These are phyloP conservation scores for Phylloscopus whistleri DNA, from an alignment of 2,113 vertebrate species.

Conservation along the genomic window DNA sequence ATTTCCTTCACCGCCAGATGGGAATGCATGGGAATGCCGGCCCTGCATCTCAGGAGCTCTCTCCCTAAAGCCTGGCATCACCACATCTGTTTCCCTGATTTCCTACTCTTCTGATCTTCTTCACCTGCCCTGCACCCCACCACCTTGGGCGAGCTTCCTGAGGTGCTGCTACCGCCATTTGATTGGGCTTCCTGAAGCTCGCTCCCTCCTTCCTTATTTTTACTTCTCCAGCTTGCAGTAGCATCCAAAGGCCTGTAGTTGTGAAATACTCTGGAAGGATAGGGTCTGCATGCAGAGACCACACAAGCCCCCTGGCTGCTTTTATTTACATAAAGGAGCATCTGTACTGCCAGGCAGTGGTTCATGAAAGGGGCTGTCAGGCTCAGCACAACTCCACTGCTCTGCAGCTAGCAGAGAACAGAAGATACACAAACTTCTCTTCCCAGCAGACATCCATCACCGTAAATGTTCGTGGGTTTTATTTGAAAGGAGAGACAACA, in stretches of 20 bases:
- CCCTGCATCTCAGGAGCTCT: neutral
- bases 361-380: neutral
- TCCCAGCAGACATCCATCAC: neutral
- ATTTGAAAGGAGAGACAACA: neutral
- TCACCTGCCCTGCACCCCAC: constrained; percentile 63
- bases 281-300: neutral
- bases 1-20: constrained; percentile 52
- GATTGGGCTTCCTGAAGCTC: constrained; percentile 47
- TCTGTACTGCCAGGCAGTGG: neutral
- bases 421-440: neutral
- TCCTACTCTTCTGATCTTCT: constrained; percentile 61
- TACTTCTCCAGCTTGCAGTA: neutral
- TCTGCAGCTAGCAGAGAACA: neutral
- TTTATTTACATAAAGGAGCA: constrained; percentile 13
- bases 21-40: constrained; percentile 2
- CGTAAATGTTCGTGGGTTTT: neutral
- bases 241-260: neutral
- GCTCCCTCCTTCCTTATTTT: constrained; percentile 50
- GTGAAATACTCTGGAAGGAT: neutral
- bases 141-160: constrained; percentile 61
- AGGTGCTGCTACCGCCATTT: constrained; percentile 46
- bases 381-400: neutral
- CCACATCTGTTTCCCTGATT: constrained; percentile 69
- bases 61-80: constrained; percentile 17
- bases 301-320: neutral